These are phyloP conservation scores for Phyllopteryx taeniolatus DNA, from an alignment of 2,113 vertebrate genomes.

Conservation along the genomic window DNA sequence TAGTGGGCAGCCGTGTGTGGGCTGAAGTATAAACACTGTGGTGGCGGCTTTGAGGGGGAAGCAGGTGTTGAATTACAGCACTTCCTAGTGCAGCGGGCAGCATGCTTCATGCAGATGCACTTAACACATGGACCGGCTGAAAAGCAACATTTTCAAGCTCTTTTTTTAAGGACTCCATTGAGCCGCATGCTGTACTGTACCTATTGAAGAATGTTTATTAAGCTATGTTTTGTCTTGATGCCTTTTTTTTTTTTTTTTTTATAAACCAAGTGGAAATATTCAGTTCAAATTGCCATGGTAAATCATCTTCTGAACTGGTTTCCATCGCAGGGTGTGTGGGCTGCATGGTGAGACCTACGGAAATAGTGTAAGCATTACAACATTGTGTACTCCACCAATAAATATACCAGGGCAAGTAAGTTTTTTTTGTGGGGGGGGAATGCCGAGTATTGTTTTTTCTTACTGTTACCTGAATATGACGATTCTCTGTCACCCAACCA, in stretches of 20 bases:
- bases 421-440: neutral
- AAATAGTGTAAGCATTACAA: neutral
- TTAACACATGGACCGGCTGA: neutral
- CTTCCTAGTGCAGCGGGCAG: slow-evolving; percentile 2
- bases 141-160: neutral
- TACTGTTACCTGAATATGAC: neutral
- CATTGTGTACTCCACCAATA: neutral
- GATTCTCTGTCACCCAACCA: no score
- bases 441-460: neutral
- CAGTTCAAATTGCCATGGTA: neutral
- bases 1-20: slow-evolving; percentile 49
- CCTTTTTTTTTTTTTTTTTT: neutral
- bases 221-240: neutral
- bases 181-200: neutral
- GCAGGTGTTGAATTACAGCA: slow-evolving; percentile 39
- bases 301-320: neutral
- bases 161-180: neutral
- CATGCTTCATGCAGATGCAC: slow-evolving; percentile 5
- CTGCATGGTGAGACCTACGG: no score
- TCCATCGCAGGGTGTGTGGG: no score
- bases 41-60: slow-evolving; percentile 28
- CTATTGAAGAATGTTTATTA: neutral
- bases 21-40: slow-evolving; percentile 44
- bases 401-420: neutral
- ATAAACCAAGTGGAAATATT: neutral